Evolutionary conservation across 2,797 vertebrate species (phyloP).

Genomic region (Buceros bicornis): DNA sequence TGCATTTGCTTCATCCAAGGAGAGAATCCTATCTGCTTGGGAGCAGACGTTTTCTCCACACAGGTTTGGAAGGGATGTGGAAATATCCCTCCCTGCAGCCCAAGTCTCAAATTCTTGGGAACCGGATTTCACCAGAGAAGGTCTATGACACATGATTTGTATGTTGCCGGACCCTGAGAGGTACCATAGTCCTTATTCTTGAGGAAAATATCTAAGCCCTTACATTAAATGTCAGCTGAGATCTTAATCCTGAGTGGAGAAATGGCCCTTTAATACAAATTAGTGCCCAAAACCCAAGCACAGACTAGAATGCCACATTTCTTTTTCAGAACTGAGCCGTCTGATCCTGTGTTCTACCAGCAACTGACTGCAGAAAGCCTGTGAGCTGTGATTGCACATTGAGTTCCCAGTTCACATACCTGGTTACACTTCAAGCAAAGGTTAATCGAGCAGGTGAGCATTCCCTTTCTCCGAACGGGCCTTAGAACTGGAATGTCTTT

Average conservation of each 20-base stretch:
- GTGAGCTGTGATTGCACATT: fast-evolving
- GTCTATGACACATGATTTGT: background rate
- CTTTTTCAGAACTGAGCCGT: background rate
- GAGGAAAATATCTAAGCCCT: background rate
- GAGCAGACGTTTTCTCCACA: background rate
- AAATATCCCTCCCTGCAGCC: background rate
- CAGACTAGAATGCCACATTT: background rate
- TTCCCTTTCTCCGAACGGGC: background rate
- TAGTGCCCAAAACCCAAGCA: background rate
- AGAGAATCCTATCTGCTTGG: background rate
- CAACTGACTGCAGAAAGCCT: background rate
- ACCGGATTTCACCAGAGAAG: background rate
- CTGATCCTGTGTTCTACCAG: fast-evolving
- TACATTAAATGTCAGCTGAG: background rate
- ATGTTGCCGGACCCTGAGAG: background rate
- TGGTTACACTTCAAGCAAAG: background rate
- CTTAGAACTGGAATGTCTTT: background rate
- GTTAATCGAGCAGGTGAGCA: background rate
- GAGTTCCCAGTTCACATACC: background rate
- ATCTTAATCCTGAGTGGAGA: background rate
- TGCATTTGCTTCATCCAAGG: fast-evolving
- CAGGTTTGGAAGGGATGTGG: background rate
- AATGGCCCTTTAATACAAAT: background rate
- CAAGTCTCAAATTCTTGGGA: too few species aligned
- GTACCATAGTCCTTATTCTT: background rate